Percentiles rank a stretch among this genome's conserved stretches.
These are phyloP conservation scores for Nowickia ferox DNA, from an alignment of 2,888 invertebrate species.

Conservation along the genomic window DNA sequence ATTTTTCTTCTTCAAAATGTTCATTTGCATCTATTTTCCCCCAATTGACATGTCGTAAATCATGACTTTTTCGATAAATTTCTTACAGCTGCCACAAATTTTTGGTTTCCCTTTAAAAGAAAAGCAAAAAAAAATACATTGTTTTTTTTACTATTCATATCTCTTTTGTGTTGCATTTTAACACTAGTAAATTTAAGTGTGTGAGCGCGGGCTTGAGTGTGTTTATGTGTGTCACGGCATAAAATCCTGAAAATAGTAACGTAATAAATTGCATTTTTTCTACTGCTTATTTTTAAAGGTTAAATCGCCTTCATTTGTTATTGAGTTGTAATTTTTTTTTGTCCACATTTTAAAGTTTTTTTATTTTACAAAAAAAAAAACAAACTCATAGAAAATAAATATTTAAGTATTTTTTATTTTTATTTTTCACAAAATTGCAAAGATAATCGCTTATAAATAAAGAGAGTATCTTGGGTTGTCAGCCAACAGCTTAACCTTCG, in stretches of 20 bases:
- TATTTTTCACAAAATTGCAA: not conserved
- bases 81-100: conserved; percentile 25
- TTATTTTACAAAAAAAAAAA: not conserved
- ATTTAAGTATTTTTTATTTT: not conserved
- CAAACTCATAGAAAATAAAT: not conserved
- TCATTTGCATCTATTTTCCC: conserved; percentile 15
- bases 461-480: not conserved
- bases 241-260: conserved; percentile 38
- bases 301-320: conserved; percentile 40
- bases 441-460: not conserved
- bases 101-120: conserved; percentile 10
- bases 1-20: conserved; percentile 36
- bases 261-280: conserved; percentile 57
- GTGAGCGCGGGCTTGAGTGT: too few species aligned
- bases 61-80: conserved; percentile 57
- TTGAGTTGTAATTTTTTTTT: not conserved
- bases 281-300: conserved; percentile 1
- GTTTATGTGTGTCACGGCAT: conserved; percentile 48
- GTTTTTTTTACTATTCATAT: conserved; percentile 1
- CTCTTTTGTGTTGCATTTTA: conserved; percentile 17
- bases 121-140: not conserved
- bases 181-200: not conserved
- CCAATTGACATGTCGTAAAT: conserved; percentile 43
- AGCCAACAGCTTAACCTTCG: not conserved
- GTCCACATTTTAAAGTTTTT: not conserved